Evolutionary conservation across 2,888 invertebrate species (phyloP).

Genomic region (Scaptomyza caliginosa): DNA sequence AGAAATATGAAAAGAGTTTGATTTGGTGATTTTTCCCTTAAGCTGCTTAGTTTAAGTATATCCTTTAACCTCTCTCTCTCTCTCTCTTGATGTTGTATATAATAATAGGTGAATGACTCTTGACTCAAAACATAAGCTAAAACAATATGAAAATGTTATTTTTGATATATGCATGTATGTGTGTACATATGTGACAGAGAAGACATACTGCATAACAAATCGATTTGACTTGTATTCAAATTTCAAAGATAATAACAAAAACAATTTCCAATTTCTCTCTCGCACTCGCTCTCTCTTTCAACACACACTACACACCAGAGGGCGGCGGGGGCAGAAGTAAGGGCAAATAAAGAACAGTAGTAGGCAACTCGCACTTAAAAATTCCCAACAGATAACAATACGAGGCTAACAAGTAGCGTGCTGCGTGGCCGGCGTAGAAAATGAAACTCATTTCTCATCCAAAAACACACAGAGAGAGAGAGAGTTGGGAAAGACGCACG

Average conservation of each 20-base stretch:
- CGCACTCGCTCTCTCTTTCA: background rate
- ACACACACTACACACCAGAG: constrained; percentile 10
- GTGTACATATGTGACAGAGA: background rate
- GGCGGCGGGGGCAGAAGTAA: too few relatives aligned
- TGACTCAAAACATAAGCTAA: background rate
- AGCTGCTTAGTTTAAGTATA: too few relatives aligned
- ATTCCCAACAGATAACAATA: constrained; percentile 69
- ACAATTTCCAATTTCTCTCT: background rate
- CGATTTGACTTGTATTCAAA: constrained; percentile 4
- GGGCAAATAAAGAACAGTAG: too few relatives aligned
- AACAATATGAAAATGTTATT: background rate
- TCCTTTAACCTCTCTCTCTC: too few relatives aligned
- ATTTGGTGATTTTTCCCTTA: too few relatives aligned
- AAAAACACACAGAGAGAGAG: background rate
- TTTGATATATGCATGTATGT: background rate
- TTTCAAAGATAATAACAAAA: constrained; percentile 3
- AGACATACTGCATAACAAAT: background rate
- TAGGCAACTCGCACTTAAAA: constrained; percentile 53
- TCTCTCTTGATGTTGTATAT: too few relatives aligned
- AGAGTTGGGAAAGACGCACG: constrained; percentile 43
- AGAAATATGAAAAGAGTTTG: too few relatives aligned
- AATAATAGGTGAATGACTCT: background rate
- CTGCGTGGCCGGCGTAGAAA: constrained; percentile 60
- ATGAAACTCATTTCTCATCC: constrained; percentile 73
- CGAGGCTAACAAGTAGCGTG: constrained; percentile 64